Percentiles rank a stretch among this genome's conserved stretches.
These are phyloP conservation scores for Linyphia triangularis DNA, from an alignment of 2,888 invertebrate species.

Conservation along the genomic window DNA sequence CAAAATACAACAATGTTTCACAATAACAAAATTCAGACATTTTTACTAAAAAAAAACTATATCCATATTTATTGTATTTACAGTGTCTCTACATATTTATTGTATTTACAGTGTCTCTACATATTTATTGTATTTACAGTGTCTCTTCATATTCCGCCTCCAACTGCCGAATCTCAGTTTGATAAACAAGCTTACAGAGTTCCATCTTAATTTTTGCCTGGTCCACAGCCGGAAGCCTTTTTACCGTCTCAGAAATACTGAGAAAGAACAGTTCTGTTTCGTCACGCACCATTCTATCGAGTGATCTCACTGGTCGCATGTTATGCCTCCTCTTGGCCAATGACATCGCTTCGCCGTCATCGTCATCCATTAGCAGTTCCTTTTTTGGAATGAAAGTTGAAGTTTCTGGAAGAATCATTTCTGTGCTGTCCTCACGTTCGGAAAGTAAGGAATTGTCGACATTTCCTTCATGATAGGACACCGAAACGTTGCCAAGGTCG, in stretches of 20 bases:
- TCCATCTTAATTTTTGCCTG: constrained; percentile 63
- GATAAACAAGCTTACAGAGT: constrained; percentile 56
- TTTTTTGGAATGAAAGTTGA: constrained; percentile 38
- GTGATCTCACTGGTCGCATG: not conserved
- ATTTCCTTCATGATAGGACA: not conserved
- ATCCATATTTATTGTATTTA: too few species aligned
- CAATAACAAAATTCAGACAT: too few species aligned
- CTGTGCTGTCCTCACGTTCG: constrained; percentile 42
- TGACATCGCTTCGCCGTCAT: not conserved
- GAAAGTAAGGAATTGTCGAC: constrained; percentile 24
- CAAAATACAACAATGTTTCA: too few species aligned
- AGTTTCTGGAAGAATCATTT: constrained; percentile 52
- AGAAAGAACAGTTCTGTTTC: constrained; percentile 65
- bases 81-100: too few species aligned
- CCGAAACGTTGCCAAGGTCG: constrained; percentile 2
- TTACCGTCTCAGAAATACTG: constrained; percentile 65
- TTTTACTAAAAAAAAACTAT: too few species aligned
- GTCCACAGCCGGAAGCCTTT: constrained; percentile 46
- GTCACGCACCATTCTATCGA: not conserved
- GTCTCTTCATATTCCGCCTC: constrained; percentile 45
- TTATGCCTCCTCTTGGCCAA: not conserved
- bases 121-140: not conserved
- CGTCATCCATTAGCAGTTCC: constrained; percentile 26
- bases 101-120: not conserved
- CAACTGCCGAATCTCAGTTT: constrained; percentile 47